Evolutionary conservation across 2,113 vertebrate species (phyloP).

Genomic region (Rhegmatorhina hoffmannsi): DNA sequence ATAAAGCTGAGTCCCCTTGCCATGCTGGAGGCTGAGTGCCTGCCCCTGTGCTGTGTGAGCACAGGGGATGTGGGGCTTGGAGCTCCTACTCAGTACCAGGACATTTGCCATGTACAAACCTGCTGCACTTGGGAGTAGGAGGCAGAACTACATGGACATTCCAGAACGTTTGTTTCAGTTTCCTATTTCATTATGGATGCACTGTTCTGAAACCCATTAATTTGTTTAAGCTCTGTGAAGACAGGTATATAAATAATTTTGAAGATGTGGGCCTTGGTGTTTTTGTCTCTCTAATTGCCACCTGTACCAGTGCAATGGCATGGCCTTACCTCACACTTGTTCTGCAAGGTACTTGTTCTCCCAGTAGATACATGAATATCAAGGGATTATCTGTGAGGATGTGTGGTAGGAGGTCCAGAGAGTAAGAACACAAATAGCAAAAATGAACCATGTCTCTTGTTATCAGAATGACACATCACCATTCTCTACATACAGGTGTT

Average conservation of each 20-base stretch:
- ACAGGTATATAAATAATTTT: not conserved
- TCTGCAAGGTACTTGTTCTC: not conserved
- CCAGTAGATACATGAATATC: not conserved
- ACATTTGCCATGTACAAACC: not conserved
- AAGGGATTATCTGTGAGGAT: not conserved
- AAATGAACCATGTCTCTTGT: not conserved
- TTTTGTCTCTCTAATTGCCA: not conserved
- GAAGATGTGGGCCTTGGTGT: not conserved
- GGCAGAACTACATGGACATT: rapidly evolving
- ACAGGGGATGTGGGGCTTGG: not conserved
- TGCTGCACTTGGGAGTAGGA: not conserved
- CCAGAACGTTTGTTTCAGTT: not conserved
- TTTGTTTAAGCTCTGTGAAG: not conserved
- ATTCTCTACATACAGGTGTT: not conserved
- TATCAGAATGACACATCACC: not conserved
- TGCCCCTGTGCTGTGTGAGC: not conserved
- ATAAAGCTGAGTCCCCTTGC: not conserved
- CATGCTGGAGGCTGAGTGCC: rapidly evolving
- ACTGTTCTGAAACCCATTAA: not conserved
- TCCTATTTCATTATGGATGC: not conserved
- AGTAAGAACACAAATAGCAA: not conserved
- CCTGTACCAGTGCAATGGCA: rapidly evolving
- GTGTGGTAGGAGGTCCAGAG: not conserved
- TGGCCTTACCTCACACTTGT: not conserved
- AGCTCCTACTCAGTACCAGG: not conserved